These are phyloP conservation scores for Oppia nitens DNA, from an alignment of 1,140 invertebrate genomes.

Conservation along the genomic window DNA sequence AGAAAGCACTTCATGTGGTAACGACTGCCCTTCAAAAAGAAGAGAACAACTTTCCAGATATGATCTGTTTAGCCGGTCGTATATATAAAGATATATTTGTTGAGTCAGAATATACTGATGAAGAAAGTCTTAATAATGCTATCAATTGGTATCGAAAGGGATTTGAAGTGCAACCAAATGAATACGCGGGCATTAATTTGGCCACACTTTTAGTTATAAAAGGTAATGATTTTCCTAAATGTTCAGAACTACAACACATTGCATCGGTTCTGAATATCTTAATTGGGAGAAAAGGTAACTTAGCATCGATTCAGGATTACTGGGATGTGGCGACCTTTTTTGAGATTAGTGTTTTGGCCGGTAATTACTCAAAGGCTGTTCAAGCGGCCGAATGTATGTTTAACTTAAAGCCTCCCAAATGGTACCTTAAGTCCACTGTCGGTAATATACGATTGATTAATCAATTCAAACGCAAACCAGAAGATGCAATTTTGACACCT, in stretches of 20 bases:
- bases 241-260: conserved; percentile 73
- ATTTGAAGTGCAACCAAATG: conserved; percentile 93
- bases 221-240: conserved; percentile 84
- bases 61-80: conserved; percentile 92
- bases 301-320: conserved; percentile 82
- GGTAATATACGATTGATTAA: conserved; percentile 93
- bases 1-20: conserved; percentile 80
- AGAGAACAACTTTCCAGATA: conserved; percentile 80
- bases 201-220: conserved; percentile 94
- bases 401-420: conserved; percentile 91
- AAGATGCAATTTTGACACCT: conserved; percentile 39
- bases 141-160: conserved; percentile 97
- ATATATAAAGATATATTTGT: conserved; percentile 99
- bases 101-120: conserved; percentile 77
- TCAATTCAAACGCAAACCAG: conserved; percentile 56
- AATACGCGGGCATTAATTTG: conserved; percentile 97
- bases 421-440: conserved; percentile 95
- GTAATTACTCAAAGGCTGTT: conserved; percentile 91
- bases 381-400: conserved; percentile 99
- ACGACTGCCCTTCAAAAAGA: conserved; percentile 73
- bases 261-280: conserved; percentile 89
- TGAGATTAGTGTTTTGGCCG: conserved; percentile 91
- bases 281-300: conserved; percentile 91
- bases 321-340: conserved; percentile 99
- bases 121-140: conserved; percentile 70